Percentiles rank a stretch among this genome's conserved stretches.
Conservation (phyloP, 2,888 invertebrate species). For the Phaonia tiefii region DNA sequence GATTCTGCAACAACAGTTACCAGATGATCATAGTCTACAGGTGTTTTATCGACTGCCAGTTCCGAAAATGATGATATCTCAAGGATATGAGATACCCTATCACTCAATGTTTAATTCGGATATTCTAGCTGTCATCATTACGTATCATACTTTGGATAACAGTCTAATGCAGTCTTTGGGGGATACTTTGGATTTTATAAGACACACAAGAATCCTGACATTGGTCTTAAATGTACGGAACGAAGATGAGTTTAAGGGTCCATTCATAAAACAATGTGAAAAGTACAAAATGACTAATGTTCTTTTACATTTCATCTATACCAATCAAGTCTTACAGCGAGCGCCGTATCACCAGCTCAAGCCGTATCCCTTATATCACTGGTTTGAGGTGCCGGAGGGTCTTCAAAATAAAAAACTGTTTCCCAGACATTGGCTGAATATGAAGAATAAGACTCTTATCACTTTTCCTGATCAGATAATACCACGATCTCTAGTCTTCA, state of each 20-base stretch:
- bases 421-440: conserved; percentile 5
- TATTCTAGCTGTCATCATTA: conserved; percentile 44
- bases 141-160: conserved; percentile 2
- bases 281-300: conserved; percentile 41
- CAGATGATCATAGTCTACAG: too few relatives aligned
- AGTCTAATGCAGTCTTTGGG: conserved; percentile 9
- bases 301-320: conserved; percentile 9
- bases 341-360: not conserved
- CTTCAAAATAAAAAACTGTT: too few relatives aligned
- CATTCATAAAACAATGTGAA: too few relatives aligned
- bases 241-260: too few relatives aligned
- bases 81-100: too few relatives aligned
- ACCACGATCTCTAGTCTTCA: conserved; percentile 69
- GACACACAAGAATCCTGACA: too few relatives aligned
- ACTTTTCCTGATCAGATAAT: conserved; percentile 69
- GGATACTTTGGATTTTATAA: conserved; percentile 12
- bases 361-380: conserved; percentile 42
- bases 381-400: not conserved
- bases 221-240: too few relatives aligned
- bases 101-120: too few relatives aligned
- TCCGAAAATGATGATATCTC: too few relatives aligned
- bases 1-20: too few relatives aligned
- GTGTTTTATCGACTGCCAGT: too few relatives aligned
- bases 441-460: conserved; percentile 54
- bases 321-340: not conserved